phyloP scores from a whole-genome alignment of 2,888 invertebrate genomes.

The Lasius fuliginosus region DNA sequence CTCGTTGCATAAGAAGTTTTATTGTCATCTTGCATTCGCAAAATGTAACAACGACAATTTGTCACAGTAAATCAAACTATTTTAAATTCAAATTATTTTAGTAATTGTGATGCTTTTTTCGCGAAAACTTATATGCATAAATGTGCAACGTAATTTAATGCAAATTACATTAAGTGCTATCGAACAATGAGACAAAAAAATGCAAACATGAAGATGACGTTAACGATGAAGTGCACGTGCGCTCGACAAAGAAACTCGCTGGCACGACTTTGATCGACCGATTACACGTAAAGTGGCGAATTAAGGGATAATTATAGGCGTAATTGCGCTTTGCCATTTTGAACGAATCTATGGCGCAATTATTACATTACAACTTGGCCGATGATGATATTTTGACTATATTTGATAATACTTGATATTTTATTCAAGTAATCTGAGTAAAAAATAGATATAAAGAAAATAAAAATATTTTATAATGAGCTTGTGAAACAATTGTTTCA shows the following conservation, averaged over 20 bases:
- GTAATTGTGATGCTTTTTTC: not conserved
- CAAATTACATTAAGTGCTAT: not conserved
- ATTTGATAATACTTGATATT: not conserved
- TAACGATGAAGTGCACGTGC: not conserved
- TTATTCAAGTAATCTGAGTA: not conserved
- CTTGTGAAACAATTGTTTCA: not conserved
- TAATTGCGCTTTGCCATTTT: conserved; percentile 51
- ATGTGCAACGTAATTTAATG: no score
- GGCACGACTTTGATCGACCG: conserved; percentile 32
- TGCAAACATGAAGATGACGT: conserved; percentile 10
- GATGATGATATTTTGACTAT: not conserved
- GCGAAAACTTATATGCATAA: not conserved
- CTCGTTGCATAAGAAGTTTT: not conserved
- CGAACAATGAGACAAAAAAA: not conserved
- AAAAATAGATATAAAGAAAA: not conserved
- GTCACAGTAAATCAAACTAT: not conserved
- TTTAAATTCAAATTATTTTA: not conserved
- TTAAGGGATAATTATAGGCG: conserved; percentile 51
- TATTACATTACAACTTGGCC: not conserved
- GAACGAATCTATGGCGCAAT: conserved; percentile 40
- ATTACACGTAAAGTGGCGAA: conserved; percentile 49
- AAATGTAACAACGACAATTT: not conserved
- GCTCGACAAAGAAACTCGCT: not conserved
- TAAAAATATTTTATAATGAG: not conserved
- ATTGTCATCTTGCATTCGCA: not conserved